phyloP scores from a whole-genome alignment of 2,113 vertebrate species.

The Tricholaema leucomelas region DNA sequence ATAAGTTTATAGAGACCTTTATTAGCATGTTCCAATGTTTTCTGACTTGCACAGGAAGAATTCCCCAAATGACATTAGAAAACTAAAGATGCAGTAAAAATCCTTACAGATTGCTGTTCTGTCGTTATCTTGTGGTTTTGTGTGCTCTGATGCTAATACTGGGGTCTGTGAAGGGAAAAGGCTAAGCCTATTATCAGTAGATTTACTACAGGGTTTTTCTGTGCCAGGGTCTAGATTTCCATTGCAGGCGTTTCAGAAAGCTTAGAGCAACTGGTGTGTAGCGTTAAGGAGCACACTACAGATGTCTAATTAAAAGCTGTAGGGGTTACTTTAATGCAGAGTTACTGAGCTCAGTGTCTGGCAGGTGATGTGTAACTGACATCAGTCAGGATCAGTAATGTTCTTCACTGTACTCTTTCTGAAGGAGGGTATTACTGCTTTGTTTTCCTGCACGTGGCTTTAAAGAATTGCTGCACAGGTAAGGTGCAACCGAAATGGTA shows the following conservation, averaged over 20 bases:
- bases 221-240: constrained; percentile 10
- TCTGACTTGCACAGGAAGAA: neutral
- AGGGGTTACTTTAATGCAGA: constrained; percentile 15
- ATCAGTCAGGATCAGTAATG: neutral
- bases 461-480: neutral
- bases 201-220: neutral
- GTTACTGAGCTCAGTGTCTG: neutral
- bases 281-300: neutral
- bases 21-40: neutral
- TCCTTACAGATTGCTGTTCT: neutral
- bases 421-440: neutral
- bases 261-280: constrained; percentile 2
- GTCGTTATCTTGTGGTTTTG: neutral
- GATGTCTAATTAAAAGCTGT: constrained; percentile 26
- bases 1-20: neutral
- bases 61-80: neutral
- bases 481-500: neutral
- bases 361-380: neutral
- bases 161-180: neutral
- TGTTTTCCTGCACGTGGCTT: neutral
- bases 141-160: neutral
- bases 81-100: neutral
- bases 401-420: neutral
- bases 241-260: neutral
- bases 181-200: constrained; percentile 44